phyloP scores from a whole-genome alignment of 2,797 vertebrate genomes.

The Caiman crocodilus region DNA sequence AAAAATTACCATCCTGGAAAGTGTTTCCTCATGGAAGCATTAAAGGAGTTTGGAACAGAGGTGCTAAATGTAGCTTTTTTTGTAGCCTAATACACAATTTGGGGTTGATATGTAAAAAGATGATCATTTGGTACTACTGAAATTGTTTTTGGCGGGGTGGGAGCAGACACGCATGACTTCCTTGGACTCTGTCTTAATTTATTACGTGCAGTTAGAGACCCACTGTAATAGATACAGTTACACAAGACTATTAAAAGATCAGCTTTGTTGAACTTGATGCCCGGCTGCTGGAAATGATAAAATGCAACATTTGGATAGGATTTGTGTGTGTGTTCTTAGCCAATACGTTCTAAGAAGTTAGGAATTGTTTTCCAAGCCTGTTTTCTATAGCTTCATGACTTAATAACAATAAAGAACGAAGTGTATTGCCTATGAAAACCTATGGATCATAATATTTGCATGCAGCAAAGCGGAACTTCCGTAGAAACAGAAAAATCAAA shows the following conservation, averaged over 20 bases:
- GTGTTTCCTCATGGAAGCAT: neutral
- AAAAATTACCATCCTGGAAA: fast-evolving
- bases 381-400: slow-evolving; percentile 30
- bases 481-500: slow-evolving; percentile 62
- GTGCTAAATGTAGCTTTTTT: neutral
- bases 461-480: slow-evolving; percentile 68
- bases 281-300: slow-evolving; percentile 70
- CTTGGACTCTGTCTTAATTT: slow-evolving; percentile 67
- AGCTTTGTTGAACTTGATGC: slow-evolving; percentile 63
- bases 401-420: slow-evolving; percentile 53
- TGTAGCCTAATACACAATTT: fast-evolving
- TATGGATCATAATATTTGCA: slow-evolving; percentile 24
- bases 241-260: slow-evolving; percentile 62
- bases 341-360: slow-evolving; percentile 51
- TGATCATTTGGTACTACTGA: neutral
- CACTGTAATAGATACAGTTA: slow-evolving; percentile 38
- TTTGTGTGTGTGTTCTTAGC: slow-evolving; percentile 12
- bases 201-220: slow-evolving; percentile 12
- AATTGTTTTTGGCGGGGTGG: slow-evolving; percentile 5
- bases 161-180: slow-evolving; percentile 60
- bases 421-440: slow-evolving; percentile 56
- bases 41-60: neutral
- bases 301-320: neutral
- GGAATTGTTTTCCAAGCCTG: slow-evolving; percentile 68
- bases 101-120: neutral